Base-by-base conservation (phyloP, 2,113 vertebrate species). In the Cyprinodon tularosa region DNA sequence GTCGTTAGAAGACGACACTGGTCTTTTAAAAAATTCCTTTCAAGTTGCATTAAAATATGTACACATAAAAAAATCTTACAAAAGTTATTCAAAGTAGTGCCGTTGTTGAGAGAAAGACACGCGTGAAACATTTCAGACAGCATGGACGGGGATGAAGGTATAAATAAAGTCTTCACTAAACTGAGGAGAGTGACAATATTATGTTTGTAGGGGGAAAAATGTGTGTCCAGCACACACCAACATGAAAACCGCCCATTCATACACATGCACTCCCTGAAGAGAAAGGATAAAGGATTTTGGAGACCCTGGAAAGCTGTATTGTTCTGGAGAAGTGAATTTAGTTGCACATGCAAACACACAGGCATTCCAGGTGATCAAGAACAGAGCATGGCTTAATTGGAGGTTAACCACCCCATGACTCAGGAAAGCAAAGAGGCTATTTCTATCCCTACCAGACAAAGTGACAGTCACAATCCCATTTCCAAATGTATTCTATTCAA, bases 181-280 rank as follows among this genome's bases (percentile, higher is more conserved):
- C 40, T 64, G 64, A 82, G 72, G 44, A 63, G 57, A 44, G 60
- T 62, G 53, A 73, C 4, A 0, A 61, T 66, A 68, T 70, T 68
- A 74, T 66, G 71, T 60, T 48, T 20, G 68, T 79, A 44, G 3
- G 77, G 71, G 17, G 20, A 80, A 68, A 14, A 0, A 75, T 73
- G 88, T 82, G 90, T 91, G 90, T 90, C 89, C 89, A 87, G 86
- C 89, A 91, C 91, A 90, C 89, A 91, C 88, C 37, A 72, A 83
- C 62, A 78, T 62, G 67, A 59, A 80, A 70, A 86, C 57, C 69
- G 70, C 76, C 62, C 71, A 77, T 63, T 78, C 62, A 81, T 77
- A 76, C 66, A 84, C 63, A 77, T 80, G 53, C 61, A 47, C 83
- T 88, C 90, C 90, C 88, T 91, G 88, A 88, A 90, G 85, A 90